These are phyloP conservation scores for Manis crassicaudata DNA, from an alignment of 2,797 vertebrate species.

Conservation along the genomic window DNA sequence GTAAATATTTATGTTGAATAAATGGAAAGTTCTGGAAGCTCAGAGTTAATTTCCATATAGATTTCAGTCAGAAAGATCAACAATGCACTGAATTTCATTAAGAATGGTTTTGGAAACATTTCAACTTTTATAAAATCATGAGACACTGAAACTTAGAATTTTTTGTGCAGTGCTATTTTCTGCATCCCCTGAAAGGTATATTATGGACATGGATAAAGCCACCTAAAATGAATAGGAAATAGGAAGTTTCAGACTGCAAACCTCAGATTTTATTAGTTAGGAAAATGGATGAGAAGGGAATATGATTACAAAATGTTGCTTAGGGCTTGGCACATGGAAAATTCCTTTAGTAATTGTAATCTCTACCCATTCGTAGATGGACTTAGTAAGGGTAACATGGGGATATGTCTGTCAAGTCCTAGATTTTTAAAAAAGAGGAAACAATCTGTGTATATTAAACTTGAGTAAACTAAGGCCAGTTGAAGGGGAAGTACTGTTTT, in stretches of 20 bases:
- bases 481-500: background rate
- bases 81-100: background rate
- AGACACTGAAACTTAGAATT: background rate
- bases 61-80: constrained; percentile 20
- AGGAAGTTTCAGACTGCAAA: background rate
- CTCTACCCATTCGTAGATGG: background rate
- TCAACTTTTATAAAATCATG: background rate
- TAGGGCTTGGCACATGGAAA: background rate
- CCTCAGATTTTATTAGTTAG: constrained; percentile 12
- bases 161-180: background rate
- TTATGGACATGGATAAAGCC: background rate
- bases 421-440: background rate
- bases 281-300: background rate
- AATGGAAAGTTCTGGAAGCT: background rate
- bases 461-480: background rate
- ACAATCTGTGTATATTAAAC: background rate
- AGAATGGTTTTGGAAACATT: background rate
- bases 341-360: background rate
- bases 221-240: background rate
- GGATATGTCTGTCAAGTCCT: background rate
- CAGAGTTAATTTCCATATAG: background rate
- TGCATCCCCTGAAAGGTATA: background rate
- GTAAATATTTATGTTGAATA: background rate
- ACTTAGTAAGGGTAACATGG: background rate
- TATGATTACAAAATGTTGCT: background rate